Percentiles rank a stretch among this genome's conserved stretches.
phyloP scores from a whole-genome alignment of 2,888 invertebrate genomes.

The Drosophila mettleri region DNA sequence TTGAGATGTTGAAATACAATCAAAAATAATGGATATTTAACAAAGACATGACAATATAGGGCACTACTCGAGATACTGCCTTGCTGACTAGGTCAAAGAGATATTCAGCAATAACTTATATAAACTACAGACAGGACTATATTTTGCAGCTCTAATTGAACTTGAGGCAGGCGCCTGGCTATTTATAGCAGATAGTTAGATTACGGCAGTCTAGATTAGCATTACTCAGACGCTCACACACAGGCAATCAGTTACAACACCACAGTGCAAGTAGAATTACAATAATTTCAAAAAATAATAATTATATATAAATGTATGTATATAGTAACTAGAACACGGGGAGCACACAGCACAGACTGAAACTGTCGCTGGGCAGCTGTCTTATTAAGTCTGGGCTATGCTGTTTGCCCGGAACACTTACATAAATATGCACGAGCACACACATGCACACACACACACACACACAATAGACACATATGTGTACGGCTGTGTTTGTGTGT shows the following conservation, averaged over 20 bases:
- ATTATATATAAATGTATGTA: conserved; percentile 1
- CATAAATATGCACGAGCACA: conserved; percentile 26
- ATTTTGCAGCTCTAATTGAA: neutral
- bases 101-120: neutral
- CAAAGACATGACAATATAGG: neutral
- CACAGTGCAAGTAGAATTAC: conserved; percentile 54
- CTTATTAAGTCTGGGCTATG: conserved; percentile 50
- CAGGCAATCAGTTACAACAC: conserved; percentile 69
- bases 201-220: conserved; percentile 30
- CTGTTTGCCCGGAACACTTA: conserved; percentile 19
- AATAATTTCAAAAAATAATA: conserved; percentile 11
- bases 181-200: conserved; percentile 42
- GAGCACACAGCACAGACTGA: conserved; percentile 69
- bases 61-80: neutral
- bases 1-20: neutral
- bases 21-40: conserved; percentile 1
- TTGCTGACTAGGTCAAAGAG: neutral
- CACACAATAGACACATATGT: conserved; percentile 10
- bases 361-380: conserved; percentile 32
- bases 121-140: neutral
- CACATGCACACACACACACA: neutral
- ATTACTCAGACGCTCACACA: conserved; percentile 42
- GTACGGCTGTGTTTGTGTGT: neutral
- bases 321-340: conserved; percentile 53
- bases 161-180: conserved; percentile 29